Evolutionary conservation across 2,797 vertebrate species (phyloP), one percentile per base, ranked within the genome.

Genomic region (Erethizon dorsatum): DNA sequence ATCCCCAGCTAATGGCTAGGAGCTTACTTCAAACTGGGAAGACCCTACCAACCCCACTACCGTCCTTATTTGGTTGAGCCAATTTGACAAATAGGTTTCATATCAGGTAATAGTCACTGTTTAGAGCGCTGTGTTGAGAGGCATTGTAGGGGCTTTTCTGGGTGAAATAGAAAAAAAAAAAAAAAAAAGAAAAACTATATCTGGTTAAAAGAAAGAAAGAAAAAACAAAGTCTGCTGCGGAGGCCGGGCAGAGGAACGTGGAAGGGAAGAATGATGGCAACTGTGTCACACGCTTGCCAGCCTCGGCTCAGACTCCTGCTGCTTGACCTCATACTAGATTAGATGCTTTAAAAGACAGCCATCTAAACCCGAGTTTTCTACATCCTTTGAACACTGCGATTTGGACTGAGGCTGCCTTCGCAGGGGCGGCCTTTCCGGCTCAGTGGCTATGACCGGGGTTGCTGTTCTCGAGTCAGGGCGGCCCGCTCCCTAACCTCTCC

Each of bases 1-100:
- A 82, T 87, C n/a, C 4, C 37, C 37, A 91, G 59, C 13, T 85
- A 57, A 91, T 10, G 20, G 33, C 24, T 57, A 83, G 37, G 17
- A 20, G 28, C 28, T 69, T 90, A 77, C 56, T 94, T 88, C 83
- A 92, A 54, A 77, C 47, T 65, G 14, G 45, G 83, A 97, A 84
- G 69, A 95, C 20, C 56, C 57, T 50, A 61, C 6, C 61, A 67
- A 69, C 18, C 13, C 77, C 75, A 20, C 33, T 33, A 41, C 33
- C 78, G 54, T 59, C 54, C 52, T 83, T 90, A 85, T 90, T 88
- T 94, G 61, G 57, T 69, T 52, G n/a, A 92, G 13, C 31, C 77
- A 90, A 47, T 91, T 52, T 82, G 84, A 26, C 41, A 95, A 95
- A 59, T 37, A 88, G 54, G 41, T 80, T 92, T 91, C 14, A 63